Evolutionary conservation across 2,888 invertebrate species (phyloP), one percentile per base, ranked within the genome.

Genomic region (Cryptus viduatorius): DNA sequence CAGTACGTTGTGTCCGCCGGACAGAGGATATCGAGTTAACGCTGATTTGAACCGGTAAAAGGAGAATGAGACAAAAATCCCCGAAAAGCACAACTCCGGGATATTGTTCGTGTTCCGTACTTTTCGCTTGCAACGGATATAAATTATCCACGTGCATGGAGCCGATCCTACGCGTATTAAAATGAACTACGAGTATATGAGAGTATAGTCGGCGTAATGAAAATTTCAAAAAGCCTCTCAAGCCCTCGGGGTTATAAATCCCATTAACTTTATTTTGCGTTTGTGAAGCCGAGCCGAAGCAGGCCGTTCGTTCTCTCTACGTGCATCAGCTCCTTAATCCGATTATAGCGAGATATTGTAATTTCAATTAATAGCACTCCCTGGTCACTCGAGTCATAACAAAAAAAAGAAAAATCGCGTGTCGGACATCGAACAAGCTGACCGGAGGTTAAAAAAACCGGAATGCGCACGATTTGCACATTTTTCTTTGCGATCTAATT

Each of bases 151-250:
- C 29, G 29, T 14, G 14, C n/a, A 24, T 10, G 50, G 56, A 61
- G 12, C 48, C 12, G 24, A 29, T 24, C 29, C 29, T 14, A n/a
- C 29, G 31, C 31, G 61, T 61, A 29, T 61, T 31, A 31, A 61
- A 29, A 61, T 61, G 29, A 61, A 61, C 29, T 29, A 31, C 59
- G 31, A 44, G 8, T 24, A 29, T 24, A 10, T 12, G 37, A 50
- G 61, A 75, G 61, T 64, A 75, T 53, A 76, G 72, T 75, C 65
- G 53, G 77, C 83, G 79, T 86, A 88, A 91, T 90, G 89, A 87
- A 91, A 92, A 92, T 91, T 90, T 89, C 85, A 89, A 87, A 89
- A 90, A 89, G 90, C 88, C 90, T 89, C 88, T 84, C 71, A 86
- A 84, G 88, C 86, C 86, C 81, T 82, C 83, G 72, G 88, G 88